phyloP scores from a whole-genome alignment of 2,888 invertebrate genomes.

The Labia minor region DNA sequence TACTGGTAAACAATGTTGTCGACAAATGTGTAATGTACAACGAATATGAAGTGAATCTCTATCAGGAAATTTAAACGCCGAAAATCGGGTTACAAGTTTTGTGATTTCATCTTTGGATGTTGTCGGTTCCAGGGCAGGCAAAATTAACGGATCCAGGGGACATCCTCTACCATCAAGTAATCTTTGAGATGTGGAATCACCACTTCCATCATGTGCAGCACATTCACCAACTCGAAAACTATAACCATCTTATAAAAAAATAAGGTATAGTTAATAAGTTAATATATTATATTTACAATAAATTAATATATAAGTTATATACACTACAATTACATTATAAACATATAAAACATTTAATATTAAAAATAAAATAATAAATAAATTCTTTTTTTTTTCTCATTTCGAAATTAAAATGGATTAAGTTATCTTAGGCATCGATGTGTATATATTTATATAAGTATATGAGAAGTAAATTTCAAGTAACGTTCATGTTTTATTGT shows the following conservation, averaged over 20 bases:
- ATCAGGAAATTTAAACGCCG: constrained; percentile 75
- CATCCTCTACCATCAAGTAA: constrained; percentile 63
- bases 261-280: constrained; percentile 30
- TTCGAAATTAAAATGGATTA: too few relatives aligned
- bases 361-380: too few relatives aligned
- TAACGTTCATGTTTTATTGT: too few relatives aligned
- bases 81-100: constrained; percentile 42
- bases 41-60: constrained; percentile 62
- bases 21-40: constrained; percentile 68
- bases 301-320: constrained; percentile 15
- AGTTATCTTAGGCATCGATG: too few relatives aligned
- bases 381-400: too few relatives aligned
- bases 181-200: constrained; percentile 57
- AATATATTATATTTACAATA: neutral
- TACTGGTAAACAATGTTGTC: constrained; percentile 45
- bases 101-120: constrained; percentile 30
- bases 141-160: constrained; percentile 56
- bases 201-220: constrained; percentile 65
- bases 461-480: too few relatives aligned
- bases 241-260: constrained; percentile 49
- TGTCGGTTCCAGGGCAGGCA: constrained; percentile 41
- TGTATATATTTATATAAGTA: too few relatives aligned
- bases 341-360: neutral
- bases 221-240: constrained; percentile 67
- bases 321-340: too few relatives aligned